Base-by-base conservation (phyloP, 1,140 invertebrate genomes). In the Pseudomyrmex cubaensis region DNA sequence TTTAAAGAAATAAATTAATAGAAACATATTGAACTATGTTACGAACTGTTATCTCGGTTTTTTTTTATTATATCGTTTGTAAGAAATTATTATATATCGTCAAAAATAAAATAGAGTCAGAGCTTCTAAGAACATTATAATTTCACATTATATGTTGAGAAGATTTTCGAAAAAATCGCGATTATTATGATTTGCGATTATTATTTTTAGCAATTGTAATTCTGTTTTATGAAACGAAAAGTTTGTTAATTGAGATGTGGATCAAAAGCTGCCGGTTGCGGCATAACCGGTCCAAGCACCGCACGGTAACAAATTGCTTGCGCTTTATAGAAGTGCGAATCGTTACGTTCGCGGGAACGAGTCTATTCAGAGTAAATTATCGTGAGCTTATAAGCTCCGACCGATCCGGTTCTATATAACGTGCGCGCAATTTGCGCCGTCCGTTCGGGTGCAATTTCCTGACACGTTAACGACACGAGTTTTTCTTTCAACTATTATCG, bases 401-500 rank as follows among this genome's bases (percentile, higher is more conserved):
- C 8, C 54, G 54, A 48, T 25, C 63, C 15, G 35, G 25, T 50
- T 67, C 9, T 7, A 44, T 20, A 46, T 46, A 56, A 67, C 17
- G 48, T 48, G 62, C 48, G 22, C 50, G 25, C 62, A 77, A 77
- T 77, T 77, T 77, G 74, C 74, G 63, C 46, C 63, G 20, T 15
- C 52, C 63, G 63, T 46, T 66, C 35, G 10, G 20, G 57, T 57
- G 52, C 17, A 48, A 57, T 69, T 13, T 3, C 17, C 20, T n/a
- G 50, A 35, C 25, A n/a, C 63, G 35, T 25, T 78, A 78, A 69
- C 54, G 52, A 78, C 52, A 22, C 44, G 44, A 46, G 54, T 72
- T 80, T 80, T 72, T 72, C 76, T 80, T 80, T 61, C 56, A 80
- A 80, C 54, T 70, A 80, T 80, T 80, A 56, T 20, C 66, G 46